These are phyloP conservation scores for Erebia palarica DNA, from an alignment of 2,888 invertebrate species.

Conservation along the genomic window DNA sequence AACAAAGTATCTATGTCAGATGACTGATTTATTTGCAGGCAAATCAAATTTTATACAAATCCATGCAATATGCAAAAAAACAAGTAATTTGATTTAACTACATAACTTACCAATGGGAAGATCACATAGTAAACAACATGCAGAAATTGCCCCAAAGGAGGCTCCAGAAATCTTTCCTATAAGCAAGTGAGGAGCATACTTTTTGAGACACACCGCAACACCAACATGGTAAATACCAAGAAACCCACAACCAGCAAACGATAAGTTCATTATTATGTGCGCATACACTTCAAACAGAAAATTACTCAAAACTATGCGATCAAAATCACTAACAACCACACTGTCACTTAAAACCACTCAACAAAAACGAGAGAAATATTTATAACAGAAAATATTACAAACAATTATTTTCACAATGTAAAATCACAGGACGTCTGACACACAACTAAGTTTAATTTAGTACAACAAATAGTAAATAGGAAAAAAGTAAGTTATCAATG, in stretches of 20 bases:
- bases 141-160: constrained; percentile 96
- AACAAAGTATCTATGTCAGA: no score
- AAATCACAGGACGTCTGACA: constrained; percentile 27
- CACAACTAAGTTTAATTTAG: constrained; percentile 22
- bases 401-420: constrained; percentile 14
- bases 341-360: constrained; percentile 17
- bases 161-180: constrained; percentile 96
- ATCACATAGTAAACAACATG: constrained; percentile 93
- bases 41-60: no score
- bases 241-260: constrained; percentile 99
- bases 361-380: constrained; percentile 24
- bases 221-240: constrained; percentile 99
- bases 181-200: constrained; percentile 95
- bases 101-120: constrained; percentile 89
- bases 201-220: constrained; percentile 97
- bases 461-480: constrained; percentile 23
- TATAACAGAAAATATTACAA: constrained; percentile 19
- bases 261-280: constrained; percentile 89
- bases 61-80: background rate
- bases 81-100: background rate
- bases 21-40: no score
- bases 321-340: constrained; percentile 1
- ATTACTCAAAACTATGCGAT: constrained; percentile 25
- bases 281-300: constrained; percentile 40
- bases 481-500: background rate